Evolutionary conservation across 2,888 invertebrate species (phyloP).

Genomic region (Tetheella fluctuosa): DNA sequence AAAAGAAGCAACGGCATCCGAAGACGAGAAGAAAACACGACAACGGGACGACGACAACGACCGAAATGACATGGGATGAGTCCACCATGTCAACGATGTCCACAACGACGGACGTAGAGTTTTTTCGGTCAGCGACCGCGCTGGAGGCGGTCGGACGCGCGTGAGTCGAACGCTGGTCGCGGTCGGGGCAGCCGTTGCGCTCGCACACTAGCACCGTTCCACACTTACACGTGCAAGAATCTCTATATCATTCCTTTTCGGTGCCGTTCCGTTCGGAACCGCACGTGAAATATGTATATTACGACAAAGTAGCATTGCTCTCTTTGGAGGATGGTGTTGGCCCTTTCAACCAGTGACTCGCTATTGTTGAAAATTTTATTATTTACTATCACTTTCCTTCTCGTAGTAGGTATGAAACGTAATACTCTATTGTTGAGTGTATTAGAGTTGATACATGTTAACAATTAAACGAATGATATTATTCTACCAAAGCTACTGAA

Average conservation of each 20-base stretch:
- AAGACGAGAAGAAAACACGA: conserved; percentile 81
- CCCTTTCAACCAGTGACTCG: conserved; percentile 44
- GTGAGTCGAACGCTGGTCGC: conserved; percentile 77
- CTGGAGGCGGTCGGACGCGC: conserved; percentile 82
- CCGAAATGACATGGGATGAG: conserved; percentile 77
- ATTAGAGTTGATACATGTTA: conserved; percentile 42
- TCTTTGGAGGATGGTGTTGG: conserved; percentile 53
- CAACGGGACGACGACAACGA: conserved; percentile 77
- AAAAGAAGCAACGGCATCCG: conserved; percentile 81
- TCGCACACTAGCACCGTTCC: conserved; percentile 81
- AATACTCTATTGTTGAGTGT: conserved; percentile 63
- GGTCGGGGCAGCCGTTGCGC: conserved; percentile 80
- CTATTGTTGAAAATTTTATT: conserved; percentile 35
- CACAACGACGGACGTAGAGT: conserved; percentile 81
- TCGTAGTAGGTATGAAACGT: conserved; percentile 51
- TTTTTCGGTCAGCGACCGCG: conserved; percentile 84
- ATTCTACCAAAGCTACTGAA: conserved; percentile 82
- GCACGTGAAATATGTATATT: conserved; percentile 33
- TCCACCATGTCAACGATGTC: conserved; percentile 81
- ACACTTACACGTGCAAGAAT: conserved; percentile 71
- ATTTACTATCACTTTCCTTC: conserved; percentile 48
- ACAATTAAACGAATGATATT: conserved; percentile 68
- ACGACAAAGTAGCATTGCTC: conserved; percentile 61
- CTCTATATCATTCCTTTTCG: conserved; percentile 65
- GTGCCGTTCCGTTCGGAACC: conserved; percentile 46